Conservation (phyloP, 2,113 vertebrate genomes). For the Lampris megalopsis region DNA sequence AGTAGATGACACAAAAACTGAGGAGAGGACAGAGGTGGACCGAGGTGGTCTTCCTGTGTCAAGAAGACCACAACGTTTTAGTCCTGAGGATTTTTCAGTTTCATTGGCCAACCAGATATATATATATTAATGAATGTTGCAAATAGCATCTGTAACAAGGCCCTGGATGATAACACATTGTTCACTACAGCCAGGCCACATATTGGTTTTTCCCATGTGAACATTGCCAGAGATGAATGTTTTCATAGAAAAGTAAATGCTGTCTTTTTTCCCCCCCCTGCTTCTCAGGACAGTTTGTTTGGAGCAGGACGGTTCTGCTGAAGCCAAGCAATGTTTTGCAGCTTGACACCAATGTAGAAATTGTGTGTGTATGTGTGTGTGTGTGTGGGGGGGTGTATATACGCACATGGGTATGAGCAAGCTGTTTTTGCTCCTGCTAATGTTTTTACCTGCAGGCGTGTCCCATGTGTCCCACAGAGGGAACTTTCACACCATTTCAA, state of each 20-base stretch:
- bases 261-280: no score
- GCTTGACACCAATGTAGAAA: no score
- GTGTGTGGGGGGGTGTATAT: constrained; percentile 19
- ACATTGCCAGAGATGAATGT: not conserved
- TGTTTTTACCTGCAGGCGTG: constrained; percentile 62
- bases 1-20: not conserved
- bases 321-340: not conserved
- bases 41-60: no score
- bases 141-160: no score
- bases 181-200: no score
- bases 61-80: no score
- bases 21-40: no score
- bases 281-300: not conserved
- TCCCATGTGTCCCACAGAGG: constrained; percentile 33
- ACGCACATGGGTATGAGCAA: constrained; percentile 1
- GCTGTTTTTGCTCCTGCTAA: constrained; percentile 39
- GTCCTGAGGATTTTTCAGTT: no score
- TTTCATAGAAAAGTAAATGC: not conserved
- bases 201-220: no score
- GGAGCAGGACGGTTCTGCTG: not conserved
- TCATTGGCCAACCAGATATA: no score
- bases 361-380: not conserved
- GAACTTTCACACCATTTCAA: constrained; percentile 45
- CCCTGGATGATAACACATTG: no score
- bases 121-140: no score